Evolutionary conservation across 2,797 vertebrate genomes (phyloP), one percentile per base, ranked within the genome.

Genomic region (Emys orbicularis): DNA sequence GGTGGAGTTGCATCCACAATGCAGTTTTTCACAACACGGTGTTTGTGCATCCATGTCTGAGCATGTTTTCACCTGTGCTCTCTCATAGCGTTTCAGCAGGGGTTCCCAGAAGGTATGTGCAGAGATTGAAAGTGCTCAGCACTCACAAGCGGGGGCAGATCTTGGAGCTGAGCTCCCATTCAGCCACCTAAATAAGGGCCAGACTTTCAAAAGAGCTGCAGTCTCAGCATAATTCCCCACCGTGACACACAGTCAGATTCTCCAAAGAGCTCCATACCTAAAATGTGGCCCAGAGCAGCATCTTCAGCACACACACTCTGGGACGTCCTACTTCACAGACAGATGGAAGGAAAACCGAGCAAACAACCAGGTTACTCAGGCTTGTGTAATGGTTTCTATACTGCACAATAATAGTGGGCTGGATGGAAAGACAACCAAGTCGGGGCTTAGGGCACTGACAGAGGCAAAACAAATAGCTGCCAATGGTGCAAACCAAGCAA

Each of bases 351-450:
- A 61, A 56, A 50, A 27, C 9, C n/a, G 49, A 80, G 50, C 53
- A 61, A 27, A 0, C 0, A 61, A 54, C 21, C 21, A 37, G 0
- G 0, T 11, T 47, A 27, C 21, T 15, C 31, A n/a, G 59, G 15
- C 59, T 65, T 65, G 34, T 34, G 15, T 34, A 65, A 65, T 3
- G 2, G 34, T 65, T n/a, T 9, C 61, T 81, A 34, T 44, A 1
- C 47, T 54, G n/a, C 18, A 53, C 16, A 65, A 18, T n/a, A 65
- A 83, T 54, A 21, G 49, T 31, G 34, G 53, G 41, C n/a, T 47
- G n/a, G 50, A 83, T 41, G 5, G n/a, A 31, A 53, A 53, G 65
- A 77, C 8, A n/a, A 11, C 25, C 53, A 13, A 21, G 37, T 49
- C 72, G 21, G 5, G 44, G 27, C 74, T 65, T 49, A 44, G 54